Base-by-base conservation (phyloP, 2,113 vertebrate species). In the Acanthochromis polyacanthus region DNA sequence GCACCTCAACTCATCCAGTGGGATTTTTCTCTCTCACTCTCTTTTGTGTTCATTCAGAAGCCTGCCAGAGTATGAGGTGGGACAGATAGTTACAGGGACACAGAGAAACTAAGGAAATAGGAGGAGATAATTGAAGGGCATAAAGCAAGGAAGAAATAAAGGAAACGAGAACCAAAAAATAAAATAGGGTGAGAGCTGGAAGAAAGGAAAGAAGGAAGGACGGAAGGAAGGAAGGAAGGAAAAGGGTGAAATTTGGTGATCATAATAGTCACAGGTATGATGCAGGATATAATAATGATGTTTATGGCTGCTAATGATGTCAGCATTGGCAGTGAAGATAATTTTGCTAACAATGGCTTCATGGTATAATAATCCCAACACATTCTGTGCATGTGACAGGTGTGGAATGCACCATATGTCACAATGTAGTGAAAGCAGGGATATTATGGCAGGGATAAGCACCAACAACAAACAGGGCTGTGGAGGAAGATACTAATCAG, bases 311-410 rank as follows among this genome's bases (percentile, higher is more conserved):
- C 45, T 78, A 43, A 83, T 75, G 75, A 57, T 48, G 48, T 15
- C 53, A 56, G 63, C 69, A 58, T 63, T 67, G 63, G 81, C 77
- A 76, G 73, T 55, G 71, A 69, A 22, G 72, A 51, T 71, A 57
- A 83, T 80, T 75, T 75, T 78, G 51, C 53, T 71, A 85, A 87
- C 61, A 71, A 70, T 56, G 64, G 61, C 71, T 67, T 16, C 7
- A 36, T 7, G 7, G 32, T 51, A 77, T 75, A 25, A 69, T 73
- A 57, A 51, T 48, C 25, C 56, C 28, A 45, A 48, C 48, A 45
- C 25, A 58, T 53, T 62, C 9, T 81, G 56, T 62, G 43, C 28
- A 51, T 60, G 78, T 72, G 64, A 56, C 81, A 65, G 61, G 40
- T 65, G 71, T 74, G 71, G 80, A 75, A 63, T 76, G 23, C 30